A percentile compares a stretch with the other conserved stretches of the same genome.
phyloP scores from a whole-genome alignment of 2,113 vertebrate species.

The Saiga tatarica region DNA sequence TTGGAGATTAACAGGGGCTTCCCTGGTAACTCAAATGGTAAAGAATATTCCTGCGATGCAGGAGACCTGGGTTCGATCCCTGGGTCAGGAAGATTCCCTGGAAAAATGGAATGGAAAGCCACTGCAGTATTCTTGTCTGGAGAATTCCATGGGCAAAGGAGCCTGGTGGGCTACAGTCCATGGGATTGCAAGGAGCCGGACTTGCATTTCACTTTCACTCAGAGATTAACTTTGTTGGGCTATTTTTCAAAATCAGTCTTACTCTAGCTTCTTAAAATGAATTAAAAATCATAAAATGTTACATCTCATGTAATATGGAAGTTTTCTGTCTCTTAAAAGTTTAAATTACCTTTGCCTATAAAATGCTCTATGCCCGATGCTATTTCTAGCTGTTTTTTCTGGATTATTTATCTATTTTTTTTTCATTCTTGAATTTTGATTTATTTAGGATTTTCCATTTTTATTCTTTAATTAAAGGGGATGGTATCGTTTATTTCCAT shows the following conservation, averaged over 20 bases:
- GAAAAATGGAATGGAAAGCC: background rate
- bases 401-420: background rate
- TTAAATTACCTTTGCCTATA: background rate
- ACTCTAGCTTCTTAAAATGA: background rate
- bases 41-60: background rate
- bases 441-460: conserved; percentile 11
- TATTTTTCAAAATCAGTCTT: background rate
- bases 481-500: background rate
- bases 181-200: background rate
- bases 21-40: background rate
- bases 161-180: background rate
- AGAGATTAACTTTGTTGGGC: background rate
- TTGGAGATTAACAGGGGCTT: background rate
- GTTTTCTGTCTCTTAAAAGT: background rate
- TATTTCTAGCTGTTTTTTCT: background rate
- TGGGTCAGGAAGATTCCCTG: background rate
- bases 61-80: background rate
- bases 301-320: background rate
- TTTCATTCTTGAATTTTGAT: background rate
- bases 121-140: background rate
- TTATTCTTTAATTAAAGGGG: conserved; percentile 33
- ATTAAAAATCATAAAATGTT: background rate
- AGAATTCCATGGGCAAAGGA: background rate
- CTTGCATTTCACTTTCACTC: background rate
- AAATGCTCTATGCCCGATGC: background rate